Conservation (phyloP, 2,888 invertebrate genomes). For the Xestia ashworthii region DNA sequence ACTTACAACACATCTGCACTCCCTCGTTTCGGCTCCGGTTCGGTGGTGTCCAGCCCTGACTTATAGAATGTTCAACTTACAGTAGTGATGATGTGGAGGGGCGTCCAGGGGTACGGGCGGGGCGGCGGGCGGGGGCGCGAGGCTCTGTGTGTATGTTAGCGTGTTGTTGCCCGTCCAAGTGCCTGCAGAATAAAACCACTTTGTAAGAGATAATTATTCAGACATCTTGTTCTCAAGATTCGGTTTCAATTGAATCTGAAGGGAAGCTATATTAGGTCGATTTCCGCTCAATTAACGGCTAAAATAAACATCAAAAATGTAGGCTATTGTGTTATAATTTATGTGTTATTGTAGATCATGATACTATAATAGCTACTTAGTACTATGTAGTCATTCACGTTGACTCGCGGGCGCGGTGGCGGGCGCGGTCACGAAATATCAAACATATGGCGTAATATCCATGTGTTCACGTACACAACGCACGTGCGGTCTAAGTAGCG, state of each 20-base stretch:
- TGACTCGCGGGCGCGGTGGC: too few relatives aligned
- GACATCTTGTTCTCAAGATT: neutral
- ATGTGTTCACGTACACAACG: too few relatives aligned
- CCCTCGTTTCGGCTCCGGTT: too few relatives aligned
- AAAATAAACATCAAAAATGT: neutral
- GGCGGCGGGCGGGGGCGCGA: conserved; percentile 87
- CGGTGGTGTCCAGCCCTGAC: too few relatives aligned
- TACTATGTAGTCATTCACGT: too few relatives aligned
- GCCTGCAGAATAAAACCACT: conserved; percentile 78
- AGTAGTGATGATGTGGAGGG: conserved; percentile 86
- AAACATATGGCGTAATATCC: too few relatives aligned
- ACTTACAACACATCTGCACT: too few relatives aligned
- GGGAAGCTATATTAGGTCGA: neutral
- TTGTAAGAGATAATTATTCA: neutral
- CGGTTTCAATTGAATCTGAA: neutral
- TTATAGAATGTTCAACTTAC: conserved; percentile 73
- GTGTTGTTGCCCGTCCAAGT: conserved; percentile 98
- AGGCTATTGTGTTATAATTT: neutral
- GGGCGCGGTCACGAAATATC: too few relatives aligned
- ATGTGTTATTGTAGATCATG: neutral
- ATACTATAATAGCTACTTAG: neutral
- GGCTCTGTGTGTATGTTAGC: conserved; percentile 97
- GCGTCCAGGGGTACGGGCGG: conserved; percentile 81
- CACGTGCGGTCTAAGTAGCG: too few relatives aligned
- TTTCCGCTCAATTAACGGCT: neutral